Base-by-base conservation (phyloP, 2,797 vertebrate species). In the Neosilurus mollespiculum region DNA sequence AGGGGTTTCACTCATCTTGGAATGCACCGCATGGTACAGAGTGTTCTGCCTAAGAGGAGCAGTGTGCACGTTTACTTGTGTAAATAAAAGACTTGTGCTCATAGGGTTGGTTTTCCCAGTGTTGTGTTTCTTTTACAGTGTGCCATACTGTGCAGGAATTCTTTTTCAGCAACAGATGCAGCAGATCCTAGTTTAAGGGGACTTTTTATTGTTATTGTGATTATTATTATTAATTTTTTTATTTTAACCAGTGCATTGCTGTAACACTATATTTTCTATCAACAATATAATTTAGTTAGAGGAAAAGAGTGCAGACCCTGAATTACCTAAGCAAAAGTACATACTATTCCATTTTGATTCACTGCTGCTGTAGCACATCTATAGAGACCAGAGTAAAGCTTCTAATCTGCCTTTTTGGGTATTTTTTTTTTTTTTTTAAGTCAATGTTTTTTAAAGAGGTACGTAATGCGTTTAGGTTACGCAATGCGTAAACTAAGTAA, bases 21-120 rank as follows among this genome's bases (percentile, higher is more conserved):
- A 83, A 79, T 86, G 86, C 71, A 59, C 73, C 82, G 73, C 80
- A 61, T 6, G 11, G 89, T 67, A 91, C 90, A 80, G 18, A 56
- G 64, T 69, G 65, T 80, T 69, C 64, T 56, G 26, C 51, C 12
- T 54, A 15, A 80, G 78, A 66, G 78, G 37, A 56, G 51, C 65
- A 9, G 3, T 12, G 3, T 56, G 78, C 77, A 78, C 77, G n/a
- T 65, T 59, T 73, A 61, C 75, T 30, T 75, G 64, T 83, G 84
- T 85, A 87, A 86, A 88, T 87, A 87, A 64, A 82, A 30, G 53
- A 37, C 24, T 58, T 67, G n/a, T 87, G 56, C 26, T 51, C 18
- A 81, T 54, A 70, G 6, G 22, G 43, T 67, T 43, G 43, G 4
- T 43, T 4, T 43, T 43, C 43, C 8, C 43, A 43, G 43, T 43